phyloP scores from a whole-genome alignment of 2,888 invertebrate genomes.

The Crematogaster levior region DNA sequence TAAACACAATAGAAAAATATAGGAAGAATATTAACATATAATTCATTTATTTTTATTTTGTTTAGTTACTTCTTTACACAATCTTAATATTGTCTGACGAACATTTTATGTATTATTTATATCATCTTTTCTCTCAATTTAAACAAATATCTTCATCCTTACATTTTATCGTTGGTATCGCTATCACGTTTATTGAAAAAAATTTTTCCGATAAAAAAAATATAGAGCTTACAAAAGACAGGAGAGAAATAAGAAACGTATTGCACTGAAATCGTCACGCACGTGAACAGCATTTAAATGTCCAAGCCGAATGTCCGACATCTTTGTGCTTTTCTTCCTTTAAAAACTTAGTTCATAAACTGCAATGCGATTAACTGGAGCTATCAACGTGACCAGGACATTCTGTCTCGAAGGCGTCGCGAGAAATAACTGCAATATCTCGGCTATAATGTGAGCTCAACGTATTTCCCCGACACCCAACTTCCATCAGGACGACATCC shows the following conservation, averaged over 20 bases:
- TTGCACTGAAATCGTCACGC: conserved; percentile 17
- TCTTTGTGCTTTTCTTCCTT: conserved; percentile 48
- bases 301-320: not conserved
- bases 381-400: conserved; percentile 63
- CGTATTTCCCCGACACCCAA: conserved; percentile 39
- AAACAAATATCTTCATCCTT: not conserved
- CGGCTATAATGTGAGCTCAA: conserved; percentile 55
- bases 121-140: not conserved
- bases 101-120: not conserved
- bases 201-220: not conserved
- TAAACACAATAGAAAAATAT: not conserved
- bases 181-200: not conserved
- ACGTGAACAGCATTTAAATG: conserved; percentile 49
- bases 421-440: conserved; percentile 59
- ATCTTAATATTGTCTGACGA: not conserved
- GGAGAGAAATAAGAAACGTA: not conserved
- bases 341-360: conserved; percentile 69
- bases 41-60: not conserved
- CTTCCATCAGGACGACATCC: conserved; percentile 50
- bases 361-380: conserved; percentile 67
- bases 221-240: not conserved
- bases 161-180: not conserved
- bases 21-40: conserved; percentile 6
- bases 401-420: conserved; percentile 13
- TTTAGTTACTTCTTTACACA: not conserved